These are phyloP conservation scores for Falco rusticolus DNA, from an alignment of 2,797 vertebrate species.

Conservation along the genomic window DNA sequence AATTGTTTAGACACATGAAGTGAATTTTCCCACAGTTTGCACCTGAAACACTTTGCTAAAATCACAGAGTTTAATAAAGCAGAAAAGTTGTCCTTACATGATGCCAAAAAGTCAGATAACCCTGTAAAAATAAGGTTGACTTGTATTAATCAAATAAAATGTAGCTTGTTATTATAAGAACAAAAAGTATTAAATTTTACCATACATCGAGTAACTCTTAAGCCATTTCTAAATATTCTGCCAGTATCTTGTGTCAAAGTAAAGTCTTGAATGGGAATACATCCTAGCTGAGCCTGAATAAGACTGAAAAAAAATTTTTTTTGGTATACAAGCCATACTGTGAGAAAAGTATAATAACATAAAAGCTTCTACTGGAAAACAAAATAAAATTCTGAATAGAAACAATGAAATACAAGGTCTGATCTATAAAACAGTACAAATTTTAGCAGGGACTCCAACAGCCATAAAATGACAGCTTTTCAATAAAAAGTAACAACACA, in stretches of 20 bases:
- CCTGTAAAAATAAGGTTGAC: slow-evolving; percentile 78
- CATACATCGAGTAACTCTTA: slow-evolving; percentile 94
- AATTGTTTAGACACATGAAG: slow-evolving; percentile 91
- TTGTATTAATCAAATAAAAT: slow-evolving; percentile 23
- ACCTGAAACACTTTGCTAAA: slow-evolving; percentile 94
- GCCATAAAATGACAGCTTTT: not conserved
- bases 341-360: not conserved
- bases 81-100: slow-evolving; percentile 82
- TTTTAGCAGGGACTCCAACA: not conserved
- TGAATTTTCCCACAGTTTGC: slow-evolving; percentile 97
- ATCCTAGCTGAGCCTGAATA: slow-evolving; percentile 96
- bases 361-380: not conserved
- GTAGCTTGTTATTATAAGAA: not conserved
- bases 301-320: slow-evolving; percentile 79
- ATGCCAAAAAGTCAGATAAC: slow-evolving; percentile 89
- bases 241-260: slow-evolving; percentile 92
- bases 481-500: not conserved
- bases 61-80: slow-evolving; percentile 88
- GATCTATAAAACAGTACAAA: not conserved
- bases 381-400: not conserved
- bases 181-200: slow-evolving; percentile 27
- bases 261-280: slow-evolving; percentile 94
- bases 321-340: not conserved
- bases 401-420: not conserved
- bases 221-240: slow-evolving; percentile 93